Percentiles rank a stretch among this genome's conserved stretches.
Conservation (phyloP, 1,140 invertebrate species). For the Periplaneta americana region DNA sequence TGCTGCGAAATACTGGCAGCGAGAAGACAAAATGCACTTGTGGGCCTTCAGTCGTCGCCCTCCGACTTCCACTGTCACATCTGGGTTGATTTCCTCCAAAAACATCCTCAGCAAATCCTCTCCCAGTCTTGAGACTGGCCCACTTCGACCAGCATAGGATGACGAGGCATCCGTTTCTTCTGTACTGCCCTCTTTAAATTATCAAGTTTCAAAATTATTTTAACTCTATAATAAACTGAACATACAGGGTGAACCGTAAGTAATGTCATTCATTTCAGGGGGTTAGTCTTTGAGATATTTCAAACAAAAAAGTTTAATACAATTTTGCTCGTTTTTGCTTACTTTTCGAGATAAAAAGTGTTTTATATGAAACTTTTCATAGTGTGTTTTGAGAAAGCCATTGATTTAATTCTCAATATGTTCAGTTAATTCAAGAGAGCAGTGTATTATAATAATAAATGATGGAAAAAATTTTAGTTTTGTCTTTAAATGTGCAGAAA, state of each 20-base stretch:
- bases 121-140: conserved; percentile 61
- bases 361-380: too few relatives aligned
- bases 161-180: conserved; percentile 45
- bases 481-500: too few relatives aligned
- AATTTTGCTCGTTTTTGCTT: too few relatives aligned
- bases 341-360: too few relatives aligned
- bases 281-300: too few relatives aligned
- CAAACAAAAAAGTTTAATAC: too few relatives aligned
- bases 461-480: too few relatives aligned
- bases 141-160: conserved; percentile 32
- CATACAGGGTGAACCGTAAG: background rate
- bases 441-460: too few relatives aligned
- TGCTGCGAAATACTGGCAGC: conserved; percentile 87
- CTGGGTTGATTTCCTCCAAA: conserved; percentile 78
- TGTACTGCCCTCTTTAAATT: conserved; percentile 37
- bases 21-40: conserved; percentile 82
- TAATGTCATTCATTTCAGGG: too few relatives aligned
- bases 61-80: conserved; percentile 74
- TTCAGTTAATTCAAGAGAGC: too few relatives aligned
- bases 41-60: conserved; percentile 76
- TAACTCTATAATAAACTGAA: background rate
- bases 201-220: background rate
- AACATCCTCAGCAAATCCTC: conserved; percentile 86
- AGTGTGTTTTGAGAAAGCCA: too few relatives aligned
- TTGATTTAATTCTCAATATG: too few relatives aligned